phyloP scores from a whole-genome alignment of 2,797 vertebrate genomes.

The Serranus cabrilla region DNA sequence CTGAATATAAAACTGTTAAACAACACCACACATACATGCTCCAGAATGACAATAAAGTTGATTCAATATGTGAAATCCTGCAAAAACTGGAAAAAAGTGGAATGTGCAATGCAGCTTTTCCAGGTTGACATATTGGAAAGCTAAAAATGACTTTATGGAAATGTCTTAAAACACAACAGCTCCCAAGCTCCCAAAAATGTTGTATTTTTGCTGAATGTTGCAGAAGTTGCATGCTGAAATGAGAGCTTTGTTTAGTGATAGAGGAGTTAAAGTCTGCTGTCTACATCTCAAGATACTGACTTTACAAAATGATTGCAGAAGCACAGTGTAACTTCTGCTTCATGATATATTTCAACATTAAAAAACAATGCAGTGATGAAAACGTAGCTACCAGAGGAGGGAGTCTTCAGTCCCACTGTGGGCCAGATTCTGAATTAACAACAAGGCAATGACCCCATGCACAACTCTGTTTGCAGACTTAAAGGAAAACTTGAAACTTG shows the following conservation, averaged over 20 bases:
- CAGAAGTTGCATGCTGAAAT: background rate
- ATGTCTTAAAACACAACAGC: background rate
- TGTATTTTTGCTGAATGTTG: background rate
- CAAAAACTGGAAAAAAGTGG: background rate
- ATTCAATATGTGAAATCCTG: background rate
- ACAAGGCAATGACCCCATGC: no score
- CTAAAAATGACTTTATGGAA: background rate
- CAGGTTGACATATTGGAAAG: background rate
- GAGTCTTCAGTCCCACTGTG: background rate
- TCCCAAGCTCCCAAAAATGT: background rate
- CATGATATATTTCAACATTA: background rate
- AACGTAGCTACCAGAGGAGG: background rate
- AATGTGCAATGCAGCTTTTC: background rate
- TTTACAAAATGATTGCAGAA: background rate
- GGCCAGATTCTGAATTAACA: no score
- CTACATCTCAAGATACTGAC: background rate
- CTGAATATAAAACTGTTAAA: background rate
- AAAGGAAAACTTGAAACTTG: background rate
- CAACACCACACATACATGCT: background rate
- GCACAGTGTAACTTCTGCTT: background rate
- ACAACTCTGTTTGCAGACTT: constrained; percentile 6
- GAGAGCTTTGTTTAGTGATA: background rate
- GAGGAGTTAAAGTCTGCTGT: background rate
- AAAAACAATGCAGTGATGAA: background rate
- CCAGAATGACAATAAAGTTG: background rate